Conservation (phyloP, 2,888 invertebrate species). For the Margaritifera margaritifera region DNA sequence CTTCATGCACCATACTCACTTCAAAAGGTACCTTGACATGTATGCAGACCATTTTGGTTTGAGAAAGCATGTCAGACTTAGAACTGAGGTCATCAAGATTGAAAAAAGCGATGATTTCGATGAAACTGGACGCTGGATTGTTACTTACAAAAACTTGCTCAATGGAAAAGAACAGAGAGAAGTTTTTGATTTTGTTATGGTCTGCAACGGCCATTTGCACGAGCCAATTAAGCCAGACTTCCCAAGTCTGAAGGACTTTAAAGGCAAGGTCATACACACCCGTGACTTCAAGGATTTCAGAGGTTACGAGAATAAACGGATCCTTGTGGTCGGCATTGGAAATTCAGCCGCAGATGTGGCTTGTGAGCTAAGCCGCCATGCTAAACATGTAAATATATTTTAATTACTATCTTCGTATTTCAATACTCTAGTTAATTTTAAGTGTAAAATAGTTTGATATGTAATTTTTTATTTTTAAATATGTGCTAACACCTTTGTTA, state of each 20-base stretch:
- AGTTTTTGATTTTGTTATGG: conserved; percentile 54
- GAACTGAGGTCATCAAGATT: conserved; percentile 33
- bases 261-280: conserved; percentile 48
- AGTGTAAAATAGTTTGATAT: neutral
- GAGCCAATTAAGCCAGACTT: conserved; percentile 46
- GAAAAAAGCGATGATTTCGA: conserved; percentile 54
- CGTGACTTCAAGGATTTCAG: conserved; percentile 44
- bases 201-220: conserved; percentile 60
- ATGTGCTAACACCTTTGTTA: too few relatives aligned
- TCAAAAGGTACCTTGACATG: conserved; percentile 40
- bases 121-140: conserved; percentile 59
- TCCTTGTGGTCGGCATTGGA: conserved; percentile 44
- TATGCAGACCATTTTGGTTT: conserved; percentile 40
- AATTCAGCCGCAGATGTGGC: conserved; percentile 47
- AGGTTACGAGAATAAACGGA: conserved; percentile 38
- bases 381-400: conserved; percentile 40
- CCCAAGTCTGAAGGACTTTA: conserved; percentile 44
- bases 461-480: too few relatives aligned
- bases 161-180: conserved; percentile 38
- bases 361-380: conserved; percentile 46
- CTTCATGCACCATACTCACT: conserved; percentile 47
- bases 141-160: conserved; percentile 48
- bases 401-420: too few relatives aligned
- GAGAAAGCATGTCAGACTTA: conserved; percentile 29
- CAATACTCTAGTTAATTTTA: neutral